These are phyloP conservation scores for Phataginus tricuspis DNA, from an alignment of 2,797 vertebrate genomes.

Conservation along the genomic window DNA sequence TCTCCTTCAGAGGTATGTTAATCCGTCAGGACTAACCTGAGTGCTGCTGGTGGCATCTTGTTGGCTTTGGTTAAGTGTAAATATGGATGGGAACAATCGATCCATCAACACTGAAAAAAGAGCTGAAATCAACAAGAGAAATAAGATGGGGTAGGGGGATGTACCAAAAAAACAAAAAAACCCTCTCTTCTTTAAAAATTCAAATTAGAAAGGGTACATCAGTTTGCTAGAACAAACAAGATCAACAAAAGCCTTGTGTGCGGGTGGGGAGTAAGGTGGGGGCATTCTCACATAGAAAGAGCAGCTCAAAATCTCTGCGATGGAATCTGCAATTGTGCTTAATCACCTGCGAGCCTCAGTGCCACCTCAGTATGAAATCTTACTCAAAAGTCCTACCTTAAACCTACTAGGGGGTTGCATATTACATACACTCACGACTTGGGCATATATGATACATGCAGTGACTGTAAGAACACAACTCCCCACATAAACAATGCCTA, in stretches of 20 bases:
- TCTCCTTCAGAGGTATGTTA: neutral
- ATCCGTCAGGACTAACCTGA: neutral
- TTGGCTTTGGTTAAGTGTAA: neutral
- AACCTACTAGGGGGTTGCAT: neutral
- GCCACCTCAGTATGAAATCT: neutral
- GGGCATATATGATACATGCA: neutral
- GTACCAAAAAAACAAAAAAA: too few species aligned
- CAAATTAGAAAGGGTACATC: neutral
- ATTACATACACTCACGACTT: neutral
- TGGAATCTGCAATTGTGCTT: neutral
- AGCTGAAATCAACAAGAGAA: neutral
- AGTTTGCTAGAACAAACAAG: neutral
- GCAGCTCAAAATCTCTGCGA: neutral
- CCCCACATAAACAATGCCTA: neutral
- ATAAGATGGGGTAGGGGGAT: neutral
- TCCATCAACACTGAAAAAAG: neutral
- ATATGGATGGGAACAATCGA: neutral
- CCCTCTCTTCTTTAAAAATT: neutral
- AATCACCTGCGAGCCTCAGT: neutral
- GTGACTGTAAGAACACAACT: neutral
- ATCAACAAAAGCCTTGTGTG: neutral
- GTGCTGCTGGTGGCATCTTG: neutral
- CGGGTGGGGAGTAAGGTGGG: too few species aligned
- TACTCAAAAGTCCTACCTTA: neutral
- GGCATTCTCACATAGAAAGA: neutral